Percentiles rank a stretch among this genome's conserved stretches.
phyloP scores from a whole-genome alignment of 2,888 invertebrate genomes.

The Hetaerina titia region DNA sequence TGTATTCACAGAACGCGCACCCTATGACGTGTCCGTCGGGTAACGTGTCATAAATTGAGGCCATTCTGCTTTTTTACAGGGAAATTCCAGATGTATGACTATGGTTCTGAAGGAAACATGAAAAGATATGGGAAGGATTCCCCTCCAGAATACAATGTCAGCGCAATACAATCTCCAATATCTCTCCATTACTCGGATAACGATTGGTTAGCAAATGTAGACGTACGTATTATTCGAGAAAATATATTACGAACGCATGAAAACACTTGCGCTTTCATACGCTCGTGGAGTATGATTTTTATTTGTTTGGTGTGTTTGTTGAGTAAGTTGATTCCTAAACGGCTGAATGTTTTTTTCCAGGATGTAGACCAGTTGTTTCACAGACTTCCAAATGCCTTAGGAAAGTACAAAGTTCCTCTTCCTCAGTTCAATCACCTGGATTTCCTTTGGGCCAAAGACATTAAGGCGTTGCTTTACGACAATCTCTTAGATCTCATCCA shows the following conservation, averaged over 20 bases:
- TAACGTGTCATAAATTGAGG: too few species aligned
- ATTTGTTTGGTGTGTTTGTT: too few species aligned
- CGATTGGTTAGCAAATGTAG: constrained; percentile 85
- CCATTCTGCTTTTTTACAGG: constrained; percentile 74
- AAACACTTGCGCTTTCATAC: too few species aligned
- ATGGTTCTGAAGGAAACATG: constrained; percentile 81
- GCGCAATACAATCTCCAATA: constrained; percentile 82
- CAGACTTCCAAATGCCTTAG: constrained; percentile 80
- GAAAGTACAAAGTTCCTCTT: constrained; percentile 80
- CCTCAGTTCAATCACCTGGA: constrained; percentile 87
- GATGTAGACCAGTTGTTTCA: constrained; percentile 82
- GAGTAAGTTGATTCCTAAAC: constrained; percentile 17
- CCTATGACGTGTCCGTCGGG: too few species aligned
- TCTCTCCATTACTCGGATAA: constrained; percentile 84
- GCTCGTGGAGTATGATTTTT: too few species aligned
- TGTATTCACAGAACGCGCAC: too few species aligned
- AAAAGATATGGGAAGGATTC: constrained; percentile 79
- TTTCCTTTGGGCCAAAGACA: constrained; percentile 84
- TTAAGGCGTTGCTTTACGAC: constrained; percentile 81
- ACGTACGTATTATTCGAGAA: constrained; percentile 75
- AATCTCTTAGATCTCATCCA: constrained; percentile 78
- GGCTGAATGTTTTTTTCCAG: constrained; percentile 72
- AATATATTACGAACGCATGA: not conserved
- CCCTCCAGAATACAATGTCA: constrained; percentile 83
- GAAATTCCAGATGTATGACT: constrained; percentile 85